These are phyloP conservation scores for Azemiops feae DNA, from an alignment of 2,113 vertebrate genomes.

Conservation along the genomic window DNA sequence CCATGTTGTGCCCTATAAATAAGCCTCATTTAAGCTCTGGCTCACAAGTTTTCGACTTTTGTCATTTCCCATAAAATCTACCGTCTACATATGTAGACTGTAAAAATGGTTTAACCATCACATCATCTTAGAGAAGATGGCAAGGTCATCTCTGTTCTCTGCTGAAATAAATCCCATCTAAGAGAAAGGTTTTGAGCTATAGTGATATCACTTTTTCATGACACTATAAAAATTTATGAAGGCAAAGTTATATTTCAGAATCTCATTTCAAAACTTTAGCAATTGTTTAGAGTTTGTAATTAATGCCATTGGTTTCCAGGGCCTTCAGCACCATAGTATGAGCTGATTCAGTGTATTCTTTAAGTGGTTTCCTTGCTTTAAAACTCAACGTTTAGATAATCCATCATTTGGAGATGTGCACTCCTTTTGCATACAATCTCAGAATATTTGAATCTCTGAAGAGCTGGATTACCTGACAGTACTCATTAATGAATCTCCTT, in stretches of 20 bases:
- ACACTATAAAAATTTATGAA: conserved; percentile 34
- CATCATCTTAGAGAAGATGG: neutral
- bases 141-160: conserved; percentile 32
- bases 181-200: conserved; percentile 2
- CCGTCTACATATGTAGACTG: neutral
- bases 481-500: neutral
- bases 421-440: neutral
- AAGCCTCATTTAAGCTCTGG: conserved; percentile 5
- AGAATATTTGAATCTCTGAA: neutral
- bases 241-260: conserved; percentile 15
- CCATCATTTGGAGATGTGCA: neutral
- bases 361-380: neutral
- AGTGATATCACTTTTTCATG: conserved; percentile 8
- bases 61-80: conserved; percentile 17
- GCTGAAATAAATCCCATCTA: conserved; percentile 20
- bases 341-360: conserved; percentile 6
- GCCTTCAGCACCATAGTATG: neutral
- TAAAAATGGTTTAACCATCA: conserved; percentile 22
- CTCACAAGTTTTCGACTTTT: conserved; percentile 26
- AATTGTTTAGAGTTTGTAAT: conserved; percentile 23
- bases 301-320: neutral
- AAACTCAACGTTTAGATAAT: conserved; percentile 5
- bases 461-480: neutral
- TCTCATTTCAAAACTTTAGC: conserved; percentile 18
- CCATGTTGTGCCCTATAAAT: neutral